Evolutionary conservation across 1,140 invertebrate genomes (phyloP), one percentile per base, ranked within the genome.

Genomic region (Micrasema longulum): DNA sequence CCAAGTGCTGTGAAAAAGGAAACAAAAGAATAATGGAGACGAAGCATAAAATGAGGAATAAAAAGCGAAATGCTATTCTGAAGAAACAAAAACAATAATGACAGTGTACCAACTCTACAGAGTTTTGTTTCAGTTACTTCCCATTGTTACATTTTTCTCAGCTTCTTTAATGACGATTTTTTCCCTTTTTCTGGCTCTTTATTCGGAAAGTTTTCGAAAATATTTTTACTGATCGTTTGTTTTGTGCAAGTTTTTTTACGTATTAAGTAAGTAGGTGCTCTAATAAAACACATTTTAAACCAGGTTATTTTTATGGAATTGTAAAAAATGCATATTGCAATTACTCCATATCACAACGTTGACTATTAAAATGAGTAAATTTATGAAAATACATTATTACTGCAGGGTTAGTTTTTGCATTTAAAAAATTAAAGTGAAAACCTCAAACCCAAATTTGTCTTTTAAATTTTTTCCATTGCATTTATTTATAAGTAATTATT

Each of bases 51-150:
- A 60, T 60, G 55, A 60, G 22, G 55, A 60, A 60, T 60, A 60
- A 60, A 60, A 43, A 60, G 55, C 55, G 36, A 60, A 60, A 60
- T 60, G 55, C 55, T 43, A 60, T 60, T 60, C 55, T 41, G 55
- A 41, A 60, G 55, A 60, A 60, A 60, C 36, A 60, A 60, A 60
- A 60, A 60, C 55, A 60, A 60, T 60, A 60, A 60, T 60, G 55
- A 60, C 55, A 60, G 55, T 60, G 55, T 60, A 60, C 35, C 55
- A 60, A 60, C 55, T 60, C 55, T 60, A 35, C 35, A 10, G 55
- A 35, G 38, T 31, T 60, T 60, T 60, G 36, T 31, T 60, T 60
- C 18, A 31, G 38, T 31, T 60, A 38, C 36, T 35, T 60, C 18
- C 55, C 55, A 60, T 60, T 60, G 55, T 60, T 60, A 60, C 55